phyloP scores from a whole-genome alignment of 2,888 invertebrate genomes.

The Epirrhoe tristata region DNA sequence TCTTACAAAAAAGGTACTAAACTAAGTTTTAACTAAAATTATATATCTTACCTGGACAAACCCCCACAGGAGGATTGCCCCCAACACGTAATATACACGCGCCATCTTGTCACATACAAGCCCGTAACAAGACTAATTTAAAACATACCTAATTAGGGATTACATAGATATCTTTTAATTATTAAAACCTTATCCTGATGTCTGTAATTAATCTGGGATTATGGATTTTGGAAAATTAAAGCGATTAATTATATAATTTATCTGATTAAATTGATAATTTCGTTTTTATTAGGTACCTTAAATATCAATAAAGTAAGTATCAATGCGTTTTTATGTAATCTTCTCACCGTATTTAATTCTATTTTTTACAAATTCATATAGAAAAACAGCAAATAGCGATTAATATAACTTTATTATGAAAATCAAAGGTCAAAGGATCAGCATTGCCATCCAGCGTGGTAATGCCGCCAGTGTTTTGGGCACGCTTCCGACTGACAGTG shows the following conservation, averaged over 20 bases:
- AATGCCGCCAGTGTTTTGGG: too few species aligned
- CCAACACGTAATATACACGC: constrained; percentile 47
- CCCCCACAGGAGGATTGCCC: constrained; percentile 50
- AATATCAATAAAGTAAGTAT: too few species aligned
- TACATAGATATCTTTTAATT: background rate
- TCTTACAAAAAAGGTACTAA: too few species aligned
- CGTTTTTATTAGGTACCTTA: too few species aligned
- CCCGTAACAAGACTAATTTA: background rate
- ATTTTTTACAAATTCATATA: too few species aligned
- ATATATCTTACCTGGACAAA: constrained; percentile 56
- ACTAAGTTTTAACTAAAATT: background rate
- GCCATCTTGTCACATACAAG: constrained; percentile 44
- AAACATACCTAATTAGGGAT: background rate
- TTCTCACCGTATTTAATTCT: too few species aligned
- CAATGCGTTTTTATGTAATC: too few species aligned
- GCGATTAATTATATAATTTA: background rate
- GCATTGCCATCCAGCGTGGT: too few species aligned
- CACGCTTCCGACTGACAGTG: too few species aligned
- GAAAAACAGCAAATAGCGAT: too few species aligned
- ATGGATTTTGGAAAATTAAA: background rate
- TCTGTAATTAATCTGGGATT: background rate
- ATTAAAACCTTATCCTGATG: background rate
- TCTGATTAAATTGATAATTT: background rate
- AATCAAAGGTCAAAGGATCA: too few species aligned
- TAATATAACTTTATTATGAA: too few species aligned